Conservation (phyloP, 2,888 invertebrate genomes). For the Trissolcus brochymenae region DNA sequence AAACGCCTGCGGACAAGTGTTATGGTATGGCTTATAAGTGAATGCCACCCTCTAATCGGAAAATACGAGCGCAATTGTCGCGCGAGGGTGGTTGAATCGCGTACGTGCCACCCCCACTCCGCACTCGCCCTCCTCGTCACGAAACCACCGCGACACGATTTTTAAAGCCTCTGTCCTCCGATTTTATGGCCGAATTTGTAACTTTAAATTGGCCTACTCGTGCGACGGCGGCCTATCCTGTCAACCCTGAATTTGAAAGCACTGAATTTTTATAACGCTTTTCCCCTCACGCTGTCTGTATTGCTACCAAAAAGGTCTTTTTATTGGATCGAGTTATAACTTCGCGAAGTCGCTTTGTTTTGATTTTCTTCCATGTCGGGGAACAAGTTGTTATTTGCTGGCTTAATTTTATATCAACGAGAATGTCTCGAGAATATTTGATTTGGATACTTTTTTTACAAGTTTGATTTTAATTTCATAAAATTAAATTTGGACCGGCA, state of each 20-base stretch:
- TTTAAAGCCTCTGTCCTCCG: conserved; percentile 61
- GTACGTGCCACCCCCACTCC: conserved; percentile 33
- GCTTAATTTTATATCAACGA: conserved; percentile 22
- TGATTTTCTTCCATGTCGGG: conserved; percentile 32
- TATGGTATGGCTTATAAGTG: conserved; percentile 76
- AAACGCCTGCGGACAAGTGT: conserved; percentile 76
- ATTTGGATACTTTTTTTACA: conserved; percentile 6
- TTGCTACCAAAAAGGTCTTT: conserved; percentile 47
- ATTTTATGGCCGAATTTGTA: conserved; percentile 74
- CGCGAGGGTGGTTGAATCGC: conserved; percentile 62
- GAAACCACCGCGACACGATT: conserved; percentile 46
- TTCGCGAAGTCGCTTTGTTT: conserved; percentile 44
- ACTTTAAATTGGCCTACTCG: conserved; percentile 71
- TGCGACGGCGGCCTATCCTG: conserved; percentile 49
- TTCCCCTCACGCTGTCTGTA: conserved; percentile 24
- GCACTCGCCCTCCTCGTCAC: conserved; percentile 18
- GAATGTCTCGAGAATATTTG: conserved; percentile 24
- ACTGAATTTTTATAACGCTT: conserved; percentile 56
- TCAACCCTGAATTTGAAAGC: conserved; percentile 46
- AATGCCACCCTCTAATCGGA: conserved; percentile 76
- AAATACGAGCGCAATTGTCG: conserved; percentile 76
- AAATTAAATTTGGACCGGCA: too few species aligned
- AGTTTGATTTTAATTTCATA: too few species aligned
- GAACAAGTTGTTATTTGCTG: conserved; percentile 36
- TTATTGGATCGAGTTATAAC: conserved; percentile 43